phyloP scores from a whole-genome alignment of 92 coral and sea anemone species.

The Virgularia gustaviana region DNA sequence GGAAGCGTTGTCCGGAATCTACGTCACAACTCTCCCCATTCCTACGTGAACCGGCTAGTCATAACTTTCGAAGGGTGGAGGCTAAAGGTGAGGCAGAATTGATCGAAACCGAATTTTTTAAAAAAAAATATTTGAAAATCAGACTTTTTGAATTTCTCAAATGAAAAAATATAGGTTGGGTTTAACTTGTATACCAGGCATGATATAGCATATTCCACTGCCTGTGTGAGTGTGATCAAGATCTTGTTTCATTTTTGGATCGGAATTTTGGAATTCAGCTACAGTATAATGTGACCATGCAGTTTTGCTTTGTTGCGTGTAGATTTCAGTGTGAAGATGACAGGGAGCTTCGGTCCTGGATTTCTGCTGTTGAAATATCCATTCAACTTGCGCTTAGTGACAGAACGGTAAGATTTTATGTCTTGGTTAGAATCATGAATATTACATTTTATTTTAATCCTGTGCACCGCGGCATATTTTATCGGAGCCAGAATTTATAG shows the following conservation, averaged over 20 bases:
- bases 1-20: no score
- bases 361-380: conserved; percentile 69
- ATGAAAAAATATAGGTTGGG: no score
- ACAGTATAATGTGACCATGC: background rate
- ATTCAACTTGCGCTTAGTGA: conserved; percentile 92
- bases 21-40: no score
- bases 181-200: no score
- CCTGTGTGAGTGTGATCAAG: background rate
- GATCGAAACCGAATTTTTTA: no score
- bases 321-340: conserved; percentile 96
- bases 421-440: no score
- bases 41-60: no score
- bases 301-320: background rate
- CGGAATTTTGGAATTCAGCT: background rate
- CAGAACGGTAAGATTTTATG: conserved; percentile 55
- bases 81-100: no score
- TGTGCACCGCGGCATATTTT: background rate
- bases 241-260: no score
- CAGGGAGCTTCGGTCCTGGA: conserved; percentile 72
- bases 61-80: no score
- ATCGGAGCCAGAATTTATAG: background rate
- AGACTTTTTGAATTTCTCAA: no score
- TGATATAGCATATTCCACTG: background rate
- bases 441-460: background rate
- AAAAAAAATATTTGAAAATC: no score